Percentiles rank a stretch among this genome's conserved stretches.
These are phyloP conservation scores for Galemys pyrenaicus DNA, from an alignment of 2,113 vertebrate species.

Conservation along the genomic window DNA sequence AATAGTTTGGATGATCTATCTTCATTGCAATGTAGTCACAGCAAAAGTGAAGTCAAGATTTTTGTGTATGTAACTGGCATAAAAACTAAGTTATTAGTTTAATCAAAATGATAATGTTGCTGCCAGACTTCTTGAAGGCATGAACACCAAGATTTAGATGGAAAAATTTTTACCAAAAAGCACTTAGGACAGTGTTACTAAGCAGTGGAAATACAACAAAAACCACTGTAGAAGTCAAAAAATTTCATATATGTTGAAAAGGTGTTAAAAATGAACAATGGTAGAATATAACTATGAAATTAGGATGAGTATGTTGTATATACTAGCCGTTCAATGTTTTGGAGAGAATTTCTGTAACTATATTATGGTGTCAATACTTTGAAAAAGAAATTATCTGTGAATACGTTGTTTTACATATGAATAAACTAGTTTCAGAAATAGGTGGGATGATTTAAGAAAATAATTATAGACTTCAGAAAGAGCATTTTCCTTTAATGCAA, in stretches of 20 bases:
- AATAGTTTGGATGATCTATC: constrained; percentile 52
- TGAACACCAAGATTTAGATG: not conserved
- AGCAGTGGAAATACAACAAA: not conserved
- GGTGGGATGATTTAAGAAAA: not conserved
- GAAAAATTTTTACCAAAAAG: not conserved
- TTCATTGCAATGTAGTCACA: constrained; percentile 43
- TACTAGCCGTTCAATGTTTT: not conserved
- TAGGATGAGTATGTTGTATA: not conserved
- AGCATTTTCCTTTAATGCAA: not conserved
- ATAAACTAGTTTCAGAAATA: not conserved
- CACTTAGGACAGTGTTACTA: not conserved
- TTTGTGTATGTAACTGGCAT: constrained; percentile 47
- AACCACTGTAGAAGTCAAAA: not conserved
- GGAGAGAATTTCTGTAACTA: not conserved
- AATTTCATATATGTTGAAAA: not conserved
- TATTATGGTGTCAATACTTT: not conserved
- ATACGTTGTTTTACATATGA: not conserved
- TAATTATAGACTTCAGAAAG: not conserved
- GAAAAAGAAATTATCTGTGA: not conserved
- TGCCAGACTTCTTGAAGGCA: constrained; percentile 16
- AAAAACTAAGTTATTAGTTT: constrained; percentile 39
- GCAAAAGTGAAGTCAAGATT: constrained; percentile 55
- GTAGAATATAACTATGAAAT: not conserved
- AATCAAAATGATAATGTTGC: not conserved
- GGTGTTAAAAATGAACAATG: not conserved